These are phyloP conservation scores for Morpho deidamia DNA, from an alignment of 2,888 invertebrate genomes.

Conservation along the genomic window DNA sequence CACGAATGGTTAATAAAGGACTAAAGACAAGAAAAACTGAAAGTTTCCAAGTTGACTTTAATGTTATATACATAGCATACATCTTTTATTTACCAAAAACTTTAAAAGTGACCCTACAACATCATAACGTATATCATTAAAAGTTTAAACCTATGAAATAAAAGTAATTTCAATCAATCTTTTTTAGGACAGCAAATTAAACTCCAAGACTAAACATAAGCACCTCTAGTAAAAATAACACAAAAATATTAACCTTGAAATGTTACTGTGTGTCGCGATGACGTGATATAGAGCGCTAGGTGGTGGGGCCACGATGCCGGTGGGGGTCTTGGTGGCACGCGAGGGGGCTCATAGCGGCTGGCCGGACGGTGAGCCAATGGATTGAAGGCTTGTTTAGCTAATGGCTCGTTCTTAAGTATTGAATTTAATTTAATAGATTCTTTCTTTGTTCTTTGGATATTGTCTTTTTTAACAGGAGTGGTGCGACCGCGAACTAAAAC, in stretches of 20 bases:
- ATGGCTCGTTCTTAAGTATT: constrained; percentile 69
- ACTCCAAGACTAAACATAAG: constrained; percentile 63
- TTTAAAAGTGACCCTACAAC: too few species aligned
- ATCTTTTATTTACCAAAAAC: too few species aligned
- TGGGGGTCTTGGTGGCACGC: constrained; percentile 74
- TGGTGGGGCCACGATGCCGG: constrained; percentile 64
- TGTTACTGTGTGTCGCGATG: constrained; percentile 83
- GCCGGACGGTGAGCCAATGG: constrained; percentile 86
- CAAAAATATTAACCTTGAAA: constrained; percentile 82
- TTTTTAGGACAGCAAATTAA: constrained; percentile 20
- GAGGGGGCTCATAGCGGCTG: constrained; percentile 86
- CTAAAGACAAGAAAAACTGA: too few species aligned
- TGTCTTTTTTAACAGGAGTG: constrained; percentile 62
- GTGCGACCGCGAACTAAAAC: constrained; percentile 44
- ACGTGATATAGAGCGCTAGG: constrained; percentile 65
- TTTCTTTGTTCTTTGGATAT: constrained; percentile 50
- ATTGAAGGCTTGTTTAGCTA: constrained; percentile 84
- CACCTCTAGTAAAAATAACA: constrained; percentile 23
- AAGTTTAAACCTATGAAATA: background rate
- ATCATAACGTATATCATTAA: too few species aligned
- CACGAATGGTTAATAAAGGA: too few species aligned
- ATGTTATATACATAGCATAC: too few species aligned
- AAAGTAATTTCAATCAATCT: constrained; percentile 11
- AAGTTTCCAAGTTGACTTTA: too few species aligned
- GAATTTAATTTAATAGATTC: constrained; percentile 69